Percentiles rank a stretch among this genome's conserved stretches.
These are phyloP conservation scores for Limnephilus lunatus DNA, from an alignment of 2,888 invertebrate species.

Conservation along the genomic window DNA sequence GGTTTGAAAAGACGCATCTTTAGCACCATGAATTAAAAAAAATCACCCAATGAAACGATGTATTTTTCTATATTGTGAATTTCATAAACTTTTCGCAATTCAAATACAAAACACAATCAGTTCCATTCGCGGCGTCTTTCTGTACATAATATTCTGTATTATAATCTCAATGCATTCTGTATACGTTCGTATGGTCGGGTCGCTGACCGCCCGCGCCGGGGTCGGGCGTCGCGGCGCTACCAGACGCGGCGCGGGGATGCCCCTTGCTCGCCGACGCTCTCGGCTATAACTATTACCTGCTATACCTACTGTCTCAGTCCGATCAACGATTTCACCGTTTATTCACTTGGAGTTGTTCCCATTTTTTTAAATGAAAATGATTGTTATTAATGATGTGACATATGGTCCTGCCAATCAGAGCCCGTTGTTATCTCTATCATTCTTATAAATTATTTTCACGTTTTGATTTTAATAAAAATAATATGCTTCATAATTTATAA, in stretches of 20 bases:
- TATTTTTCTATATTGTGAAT: background rate
- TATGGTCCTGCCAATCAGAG: background rate
- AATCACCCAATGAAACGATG: background rate
- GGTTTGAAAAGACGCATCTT: background rate
- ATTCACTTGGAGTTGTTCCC: slow-evolving; percentile 5
- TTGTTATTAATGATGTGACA: background rate
- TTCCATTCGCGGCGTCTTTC: too few species aligned
- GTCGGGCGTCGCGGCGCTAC: background rate
- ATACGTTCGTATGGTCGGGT: slow-evolving; percentile 15
- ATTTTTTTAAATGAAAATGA: background rate
- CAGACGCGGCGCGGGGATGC: slow-evolving; percentile 19
- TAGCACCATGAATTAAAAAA: background rate
- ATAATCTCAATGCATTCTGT: background rate
- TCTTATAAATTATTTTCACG: background rate
- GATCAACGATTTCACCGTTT: slow-evolving; percentile 13
- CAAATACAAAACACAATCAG: background rate
- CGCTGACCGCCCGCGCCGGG: slow-evolving; percentile 23
- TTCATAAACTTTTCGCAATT: background rate
- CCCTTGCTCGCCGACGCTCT: background rate
- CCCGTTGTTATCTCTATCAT: background rate
- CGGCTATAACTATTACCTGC: background rate
- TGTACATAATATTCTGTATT: too few species aligned
- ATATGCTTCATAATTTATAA: background rate
- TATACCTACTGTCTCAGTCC: slow-evolving; percentile 20
- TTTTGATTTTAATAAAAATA: background rate